Evolutionary conservation across 2,888 invertebrate genomes (phyloP).

Genomic region (Thereva nobilitata): DNA sequence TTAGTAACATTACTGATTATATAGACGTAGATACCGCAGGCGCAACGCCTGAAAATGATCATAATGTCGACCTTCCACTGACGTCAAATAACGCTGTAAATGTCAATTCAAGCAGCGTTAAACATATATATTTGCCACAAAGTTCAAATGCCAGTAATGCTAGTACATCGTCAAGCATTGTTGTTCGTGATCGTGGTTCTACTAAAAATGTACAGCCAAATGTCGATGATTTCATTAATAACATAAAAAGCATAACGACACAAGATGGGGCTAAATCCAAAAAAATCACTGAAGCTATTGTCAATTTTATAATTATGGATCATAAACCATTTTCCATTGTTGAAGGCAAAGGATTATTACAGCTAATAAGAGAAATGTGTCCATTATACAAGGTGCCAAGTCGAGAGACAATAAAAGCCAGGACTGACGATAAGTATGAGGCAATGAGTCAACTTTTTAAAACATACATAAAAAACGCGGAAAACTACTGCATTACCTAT

Average conservation of each 20-base stretch:
- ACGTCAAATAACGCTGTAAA: conserved; percentile 19
- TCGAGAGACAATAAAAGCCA: conserved; percentile 39
- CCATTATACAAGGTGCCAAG: conserved; percentile 38
- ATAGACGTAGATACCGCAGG: conserved; percentile 9
- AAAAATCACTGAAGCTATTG: conserved; percentile 40
- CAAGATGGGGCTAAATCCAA: conserved; percentile 37
- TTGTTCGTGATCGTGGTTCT: conserved; percentile 2
- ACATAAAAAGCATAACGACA: conserved; percentile 37
- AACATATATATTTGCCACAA: conserved; percentile 15
- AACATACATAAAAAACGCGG: conserved; percentile 28
- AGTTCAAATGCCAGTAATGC: background rate
- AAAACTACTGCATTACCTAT: conserved; percentile 35
- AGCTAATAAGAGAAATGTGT: conserved; percentile 40
- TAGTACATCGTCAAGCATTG: conserved; percentile 19
- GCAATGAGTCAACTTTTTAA: conserved; percentile 34
- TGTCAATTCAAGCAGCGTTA: conserved; percentile 15
- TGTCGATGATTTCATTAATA: conserved; percentile 35
- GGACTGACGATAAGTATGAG: conserved; percentile 27
- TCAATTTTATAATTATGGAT: conserved; percentile 39
- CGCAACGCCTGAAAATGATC: background rate
- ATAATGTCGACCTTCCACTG: background rate
- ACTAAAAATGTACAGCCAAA: conserved; percentile 26
- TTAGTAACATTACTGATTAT: conserved; percentile 17
- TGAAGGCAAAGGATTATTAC: conserved; percentile 38
- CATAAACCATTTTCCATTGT: conserved; percentile 37